A percentile compares a stretch with the other conserved stretches of the same genome.
These are phyloP conservation scores for Bergia sp. DNA, from an alignment of 92 coral and sea anemone genomes.

Conservation along the genomic window DNA sequence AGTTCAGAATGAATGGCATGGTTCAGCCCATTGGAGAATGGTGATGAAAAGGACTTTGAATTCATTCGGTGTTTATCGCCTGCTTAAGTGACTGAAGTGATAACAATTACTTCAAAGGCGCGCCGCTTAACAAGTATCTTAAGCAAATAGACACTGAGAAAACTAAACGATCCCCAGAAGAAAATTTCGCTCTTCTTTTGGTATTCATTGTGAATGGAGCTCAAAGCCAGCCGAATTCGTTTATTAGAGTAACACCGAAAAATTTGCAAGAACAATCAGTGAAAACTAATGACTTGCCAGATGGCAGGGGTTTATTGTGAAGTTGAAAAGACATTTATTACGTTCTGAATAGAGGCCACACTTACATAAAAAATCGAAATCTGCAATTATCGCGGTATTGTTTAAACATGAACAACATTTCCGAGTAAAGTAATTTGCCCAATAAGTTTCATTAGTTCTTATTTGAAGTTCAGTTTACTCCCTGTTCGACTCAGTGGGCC, in stretches of 20 bases:
- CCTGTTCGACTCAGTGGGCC: background rate
- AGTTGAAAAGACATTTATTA: constrained; percentile 66
- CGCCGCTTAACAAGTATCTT: constrained; percentile 74
- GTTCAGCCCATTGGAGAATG: constrained; percentile 77
- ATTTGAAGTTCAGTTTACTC: background rate
- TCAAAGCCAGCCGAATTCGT: constrained; percentile 33
- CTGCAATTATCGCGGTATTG: constrained; percentile 75
- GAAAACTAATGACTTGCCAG: constrained; percentile 48
- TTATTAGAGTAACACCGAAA: constrained; percentile 15
- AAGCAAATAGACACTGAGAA: constrained; percentile 51
- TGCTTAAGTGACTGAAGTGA: constrained; percentile 73
- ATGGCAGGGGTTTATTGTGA: constrained; percentile 62
- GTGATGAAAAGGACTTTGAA: constrained; percentile 78
- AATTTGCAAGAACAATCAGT: constrained; percentile 31
- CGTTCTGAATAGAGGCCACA: constrained; percentile 84
- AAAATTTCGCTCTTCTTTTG: constrained; percentile 9
- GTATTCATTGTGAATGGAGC: constrained; percentile 16
- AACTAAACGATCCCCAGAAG: background rate
- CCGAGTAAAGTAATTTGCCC: constrained; percentile 31
- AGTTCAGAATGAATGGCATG: constrained; percentile 89
- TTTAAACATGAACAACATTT: constrained; percentile 36
- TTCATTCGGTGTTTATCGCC: constrained; percentile 88
- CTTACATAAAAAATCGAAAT: constrained; percentile 81
- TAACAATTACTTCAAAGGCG: constrained; percentile 88
- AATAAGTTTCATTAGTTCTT: constrained; percentile 32